Conservation (phyloP, 2,113 vertebrate genomes). For the Podilymbus podiceps region DNA sequence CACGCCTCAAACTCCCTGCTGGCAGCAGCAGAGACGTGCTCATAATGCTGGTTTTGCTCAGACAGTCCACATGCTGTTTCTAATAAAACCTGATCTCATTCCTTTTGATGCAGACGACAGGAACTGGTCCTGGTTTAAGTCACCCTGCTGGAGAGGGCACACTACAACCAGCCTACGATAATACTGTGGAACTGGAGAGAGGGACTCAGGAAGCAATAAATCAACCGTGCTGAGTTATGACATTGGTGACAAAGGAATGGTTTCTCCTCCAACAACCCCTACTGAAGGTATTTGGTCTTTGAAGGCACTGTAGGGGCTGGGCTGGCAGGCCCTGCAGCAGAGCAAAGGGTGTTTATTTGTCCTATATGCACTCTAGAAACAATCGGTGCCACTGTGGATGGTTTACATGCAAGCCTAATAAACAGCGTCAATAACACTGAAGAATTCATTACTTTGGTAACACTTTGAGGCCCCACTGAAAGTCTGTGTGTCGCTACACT, state of each 20-base stretch:
- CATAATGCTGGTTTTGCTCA: not conserved
- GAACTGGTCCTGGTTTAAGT: conserved; percentile 59
- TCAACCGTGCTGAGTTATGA: conserved; percentile 52
- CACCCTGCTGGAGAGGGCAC: not conserved
- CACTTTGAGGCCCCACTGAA: not conserved
- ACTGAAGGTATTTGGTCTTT: conserved; percentile 8
- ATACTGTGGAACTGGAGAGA: not conserved
- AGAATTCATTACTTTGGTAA: not conserved
- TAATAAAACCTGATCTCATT: conserved; percentile 27
- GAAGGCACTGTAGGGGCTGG: not conserved
- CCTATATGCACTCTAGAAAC: not conserved
- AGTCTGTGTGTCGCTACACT: not conserved
- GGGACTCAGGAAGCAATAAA: conserved; percentile 62
- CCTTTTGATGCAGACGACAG: not conserved
- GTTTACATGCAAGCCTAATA: not conserved
- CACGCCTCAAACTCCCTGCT: fast-evolving
- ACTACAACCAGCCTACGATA: not conserved
- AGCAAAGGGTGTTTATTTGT: conserved; percentile 38
- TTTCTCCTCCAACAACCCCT: conserved; percentile 25
- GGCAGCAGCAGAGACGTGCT: fast-evolving
- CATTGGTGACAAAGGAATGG: conserved; percentile 47
- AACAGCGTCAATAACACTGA: not conserved
- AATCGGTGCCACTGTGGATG: not conserved
- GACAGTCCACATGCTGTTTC: conserved; percentile 18
- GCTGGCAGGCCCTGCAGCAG: not conserved